Evolutionary conservation across 2,888 invertebrate species (phyloP).

Genomic region (Germaria angustata): DNA sequence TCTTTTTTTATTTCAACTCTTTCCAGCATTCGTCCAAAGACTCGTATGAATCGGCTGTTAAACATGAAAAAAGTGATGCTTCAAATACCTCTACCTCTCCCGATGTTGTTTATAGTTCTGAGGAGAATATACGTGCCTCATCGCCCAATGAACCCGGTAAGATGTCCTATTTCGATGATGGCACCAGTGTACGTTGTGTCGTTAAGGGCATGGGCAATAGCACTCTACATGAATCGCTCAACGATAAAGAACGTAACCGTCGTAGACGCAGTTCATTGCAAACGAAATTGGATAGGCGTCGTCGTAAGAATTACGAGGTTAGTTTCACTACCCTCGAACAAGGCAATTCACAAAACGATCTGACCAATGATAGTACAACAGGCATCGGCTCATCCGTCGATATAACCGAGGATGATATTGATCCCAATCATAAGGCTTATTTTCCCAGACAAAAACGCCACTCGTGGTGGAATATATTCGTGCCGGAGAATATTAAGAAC

Average conservation of each 20-base stretch:
- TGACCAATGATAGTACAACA: slow-evolving; percentile 69
- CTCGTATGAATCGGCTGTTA: slow-evolving; percentile 79
- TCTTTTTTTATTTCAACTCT: not conserved
- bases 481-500: slow-evolving; percentile 86
- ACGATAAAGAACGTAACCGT: slow-evolving; percentile 77
- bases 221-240: slow-evolving; percentile 71
- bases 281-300: slow-evolving; percentile 79
- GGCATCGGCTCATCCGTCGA: slow-evolving; percentile 71
- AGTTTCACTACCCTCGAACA: slow-evolving; percentile 71
- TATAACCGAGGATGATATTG: slow-evolving; percentile 71
- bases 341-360: slow-evolving; percentile 66
- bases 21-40: slow-evolving; percentile 76
- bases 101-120: slow-evolving; percentile 75
- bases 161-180: slow-evolving; percentile 76
- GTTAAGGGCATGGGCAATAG: slow-evolving; percentile 72
- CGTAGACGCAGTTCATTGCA: slow-evolving; percentile 79
- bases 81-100: slow-evolving; percentile 72
- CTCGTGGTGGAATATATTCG: slow-evolving; percentile 95
- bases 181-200: slow-evolving; percentile 71
- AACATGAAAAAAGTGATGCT: slow-evolving; percentile 79
- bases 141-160: slow-evolving; percentile 77
- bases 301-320: slow-evolving; percentile 78
- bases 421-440: slow-evolving; percentile 73
- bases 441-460: slow-evolving; percentile 85
- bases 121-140: slow-evolving; percentile 76